phyloP scores from a whole-genome alignment of 2,797 vertebrate species.

The Simalia tracyae region DNA sequence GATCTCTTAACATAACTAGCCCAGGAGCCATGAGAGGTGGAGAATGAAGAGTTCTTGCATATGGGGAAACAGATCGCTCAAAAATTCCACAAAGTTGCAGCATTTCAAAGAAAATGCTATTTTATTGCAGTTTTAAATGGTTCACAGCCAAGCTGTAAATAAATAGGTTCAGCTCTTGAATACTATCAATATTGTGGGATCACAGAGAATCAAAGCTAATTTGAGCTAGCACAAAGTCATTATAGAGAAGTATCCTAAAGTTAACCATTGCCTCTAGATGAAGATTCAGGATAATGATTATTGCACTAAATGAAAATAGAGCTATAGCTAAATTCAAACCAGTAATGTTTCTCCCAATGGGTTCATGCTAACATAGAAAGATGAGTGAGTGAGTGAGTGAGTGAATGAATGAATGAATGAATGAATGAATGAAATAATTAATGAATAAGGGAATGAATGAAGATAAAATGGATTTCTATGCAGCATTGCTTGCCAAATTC shows the following conservation, averaged over 20 bases:
- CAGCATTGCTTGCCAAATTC: neutral
- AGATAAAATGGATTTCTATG: neutral
- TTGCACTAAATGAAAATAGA: neutral
- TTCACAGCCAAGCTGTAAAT: neutral
- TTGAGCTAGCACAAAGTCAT: neutral
- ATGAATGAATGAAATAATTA: neutral
- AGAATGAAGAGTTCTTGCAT: neutral
- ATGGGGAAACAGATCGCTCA: neutral
- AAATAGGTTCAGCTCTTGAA: neutral
- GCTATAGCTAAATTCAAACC: neutral
- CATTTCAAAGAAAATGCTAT: neutral
- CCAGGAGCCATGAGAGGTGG: neutral
- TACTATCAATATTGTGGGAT: neutral
- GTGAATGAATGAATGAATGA: neutral
- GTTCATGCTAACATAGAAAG: neutral
- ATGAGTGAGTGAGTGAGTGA: neutral
- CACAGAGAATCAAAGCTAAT: neutral
- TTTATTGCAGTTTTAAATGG: neutral
- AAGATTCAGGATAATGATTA: neutral
- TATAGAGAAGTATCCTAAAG: neutral
- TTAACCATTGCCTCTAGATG: neutral
- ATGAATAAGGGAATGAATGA: neutral
- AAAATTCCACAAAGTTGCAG: neutral
- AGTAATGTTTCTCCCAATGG: neutral
- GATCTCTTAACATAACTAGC: neutral